Evolutionary conservation across 2,888 invertebrate species (phyloP).

Genomic region (Sarcophaga caerulescens): DNA sequence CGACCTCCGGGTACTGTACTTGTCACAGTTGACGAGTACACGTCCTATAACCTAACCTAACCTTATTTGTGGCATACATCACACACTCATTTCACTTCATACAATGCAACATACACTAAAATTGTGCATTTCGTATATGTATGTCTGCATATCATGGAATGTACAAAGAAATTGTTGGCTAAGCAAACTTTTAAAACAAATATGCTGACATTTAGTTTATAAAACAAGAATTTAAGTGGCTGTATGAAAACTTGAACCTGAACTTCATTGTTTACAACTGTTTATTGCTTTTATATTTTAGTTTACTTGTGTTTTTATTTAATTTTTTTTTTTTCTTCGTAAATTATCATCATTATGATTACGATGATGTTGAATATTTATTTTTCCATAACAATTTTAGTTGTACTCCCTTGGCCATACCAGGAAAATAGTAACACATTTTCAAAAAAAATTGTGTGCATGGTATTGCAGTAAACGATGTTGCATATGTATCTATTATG

Average conservation of each 20-base stretch:
- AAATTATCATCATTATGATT: too few relatives aligned
- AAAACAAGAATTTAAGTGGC: background rate
- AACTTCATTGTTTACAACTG: slow-evolving; percentile 25
- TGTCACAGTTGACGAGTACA: too few relatives aligned
- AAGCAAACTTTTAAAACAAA: background rate
- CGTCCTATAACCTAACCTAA: too few relatives aligned
- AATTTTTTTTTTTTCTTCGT: slow-evolving; percentile 12
- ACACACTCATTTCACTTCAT: too few relatives aligned
- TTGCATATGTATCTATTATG: background rate
- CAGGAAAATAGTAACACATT: slow-evolving; percentile 48
- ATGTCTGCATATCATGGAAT: too few relatives aligned
- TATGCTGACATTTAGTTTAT: background rate
- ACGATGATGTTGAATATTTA: slow-evolving; percentile 25
- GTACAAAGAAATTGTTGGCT: background rate
- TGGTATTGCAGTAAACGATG: background rate
- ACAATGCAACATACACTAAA: too few relatives aligned
- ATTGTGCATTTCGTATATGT: too few relatives aligned
- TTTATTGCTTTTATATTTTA: background rate
- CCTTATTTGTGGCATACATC: too few relatives aligned
- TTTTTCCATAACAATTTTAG: background rate
- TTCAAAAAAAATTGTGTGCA: slow-evolving; percentile 1
- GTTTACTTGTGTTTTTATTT: too few relatives aligned
- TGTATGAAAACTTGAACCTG: background rate
- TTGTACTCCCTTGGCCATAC: slow-evolving; percentile 32
- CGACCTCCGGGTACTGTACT: too few relatives aligned